Base-by-base conservation (phyloP, 2,113 vertebrate genomes). In the Hydropotes inermis region DNA sequence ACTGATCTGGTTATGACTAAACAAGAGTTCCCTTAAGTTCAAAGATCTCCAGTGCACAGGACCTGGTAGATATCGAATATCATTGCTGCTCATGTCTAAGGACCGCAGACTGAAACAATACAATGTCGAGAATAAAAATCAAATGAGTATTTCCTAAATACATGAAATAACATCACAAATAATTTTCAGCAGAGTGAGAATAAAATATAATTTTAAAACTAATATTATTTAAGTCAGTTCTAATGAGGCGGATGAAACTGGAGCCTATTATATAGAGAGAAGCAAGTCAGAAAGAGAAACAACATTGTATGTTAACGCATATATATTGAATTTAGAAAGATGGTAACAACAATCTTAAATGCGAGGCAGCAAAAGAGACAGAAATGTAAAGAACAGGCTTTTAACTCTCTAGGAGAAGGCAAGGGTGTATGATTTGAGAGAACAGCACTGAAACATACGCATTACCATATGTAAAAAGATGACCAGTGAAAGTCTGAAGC, bases 1-100 rank as follows among this genome's bases (percentile, higher is more conserved):
- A 0, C 89, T 96, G 96, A 99, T 99, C 47, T 98, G 97, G 99
- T 99, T 99, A 92, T 99, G 98, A 97, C 99, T 99, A 98, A 99
- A 99, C 84, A 99, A 98, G 64, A 99, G 98, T 98, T 99, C 99
- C 87, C 99, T 98, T 88, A 99, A 99, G 95, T 99, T 99, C 70
- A 98, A 94, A 19, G 99, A 99, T 60, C 98, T 98, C 99, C 99
- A 99, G 39, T 96, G 97, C 3, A 91, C 89, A 0, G 99, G 99
- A 7, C 99, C 99, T 6, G 99, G 99, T 13, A 99, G 98, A 60
- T 50, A 97, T 1, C 92, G 23, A 0, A 99, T 99, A 67, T 94
- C 96, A 97, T 99, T 99, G 98, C 98, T 99, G 96, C 99, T 99
- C 99, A 99, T 99, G 98, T 99, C 99, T 87, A 99, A 95, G 5